Conservation (phyloP, 2,113 vertebrate genomes). For the Acanthisitta chloris region DNA sequence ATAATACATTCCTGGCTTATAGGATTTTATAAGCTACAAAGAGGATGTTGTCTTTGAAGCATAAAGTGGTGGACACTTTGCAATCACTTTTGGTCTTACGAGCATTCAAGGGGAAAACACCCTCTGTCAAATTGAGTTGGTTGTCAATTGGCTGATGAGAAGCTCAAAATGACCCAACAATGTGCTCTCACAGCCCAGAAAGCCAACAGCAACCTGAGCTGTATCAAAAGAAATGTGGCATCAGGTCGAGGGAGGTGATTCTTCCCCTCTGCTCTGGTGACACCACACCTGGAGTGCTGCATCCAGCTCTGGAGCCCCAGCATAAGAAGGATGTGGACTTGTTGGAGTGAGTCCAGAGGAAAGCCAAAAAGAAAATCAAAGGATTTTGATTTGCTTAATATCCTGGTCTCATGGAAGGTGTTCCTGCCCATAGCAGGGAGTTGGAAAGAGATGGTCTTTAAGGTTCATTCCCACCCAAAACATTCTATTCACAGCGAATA, state of each 20-base stretch:
- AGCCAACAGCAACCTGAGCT: neutral
- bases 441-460: neutral
- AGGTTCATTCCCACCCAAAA: neutral
- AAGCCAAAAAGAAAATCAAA: neutral
- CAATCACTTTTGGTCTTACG: neutral
- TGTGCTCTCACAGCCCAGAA: neutral
- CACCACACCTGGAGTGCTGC: neutral
- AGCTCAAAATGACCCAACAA: neutral
- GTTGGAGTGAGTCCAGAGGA: neutral
- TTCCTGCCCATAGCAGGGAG: neutral
- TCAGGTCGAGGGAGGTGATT: neutral
- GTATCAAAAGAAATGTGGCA: neutral
- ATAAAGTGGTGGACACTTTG: neutral
- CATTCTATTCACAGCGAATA: neutral
- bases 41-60: conserved; percentile 8
- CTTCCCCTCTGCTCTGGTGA: neutral
- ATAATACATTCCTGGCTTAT: neutral
- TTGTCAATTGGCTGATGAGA: neutral
- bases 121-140: neutral
- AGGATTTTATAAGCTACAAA: neutral
- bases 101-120: neutral
- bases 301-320: neutral
- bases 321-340: neutral
- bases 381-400: neutral
- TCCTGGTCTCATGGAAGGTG: neutral